These are phyloP conservation scores for Urocitellus parryii DNA, from an alignment of 2,113 vertebrate genomes.

Conservation along the genomic window DNA sequence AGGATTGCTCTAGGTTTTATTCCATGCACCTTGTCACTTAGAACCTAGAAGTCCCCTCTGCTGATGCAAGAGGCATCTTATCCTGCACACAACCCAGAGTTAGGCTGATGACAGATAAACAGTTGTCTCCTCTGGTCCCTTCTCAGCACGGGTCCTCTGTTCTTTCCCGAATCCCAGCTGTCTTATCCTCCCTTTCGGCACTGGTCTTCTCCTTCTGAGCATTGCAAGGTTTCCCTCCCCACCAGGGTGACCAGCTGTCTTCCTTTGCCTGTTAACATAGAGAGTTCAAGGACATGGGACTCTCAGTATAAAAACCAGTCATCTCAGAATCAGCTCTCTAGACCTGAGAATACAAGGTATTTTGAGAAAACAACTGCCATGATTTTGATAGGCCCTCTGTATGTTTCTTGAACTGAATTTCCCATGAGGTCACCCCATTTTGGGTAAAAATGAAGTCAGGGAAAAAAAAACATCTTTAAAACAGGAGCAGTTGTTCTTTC, in stretches of 20 bases:
- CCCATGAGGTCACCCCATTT: background rate
- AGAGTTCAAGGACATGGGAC: background rate
- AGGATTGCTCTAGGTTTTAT: background rate
- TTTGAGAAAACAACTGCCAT: constrained; percentile 19
- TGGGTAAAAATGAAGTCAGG: background rate
- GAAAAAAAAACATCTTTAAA: constrained; percentile 12
- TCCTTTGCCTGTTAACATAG: background rate
- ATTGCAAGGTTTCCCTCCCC: background rate
- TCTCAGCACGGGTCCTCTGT: background rate
- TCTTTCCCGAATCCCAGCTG: background rate
- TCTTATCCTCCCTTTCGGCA: background rate
- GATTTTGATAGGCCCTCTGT: background rate
- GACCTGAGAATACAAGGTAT: background rate
- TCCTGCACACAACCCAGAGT: accelerated
- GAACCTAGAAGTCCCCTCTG: background rate
- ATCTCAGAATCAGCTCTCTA: no score
- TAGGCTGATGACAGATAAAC: accelerated
- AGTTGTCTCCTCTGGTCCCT: background rate
- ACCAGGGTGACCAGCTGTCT: background rate
- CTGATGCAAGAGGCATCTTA: background rate
- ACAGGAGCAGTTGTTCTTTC: background rate
- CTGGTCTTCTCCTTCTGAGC: background rate
- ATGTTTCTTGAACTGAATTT: background rate
- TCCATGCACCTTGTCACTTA: background rate
- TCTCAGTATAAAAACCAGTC: background rate